phyloP scores from a whole-genome alignment of 2,113 vertebrate genomes.

The Periophthalmodon schlosseri region DNA sequence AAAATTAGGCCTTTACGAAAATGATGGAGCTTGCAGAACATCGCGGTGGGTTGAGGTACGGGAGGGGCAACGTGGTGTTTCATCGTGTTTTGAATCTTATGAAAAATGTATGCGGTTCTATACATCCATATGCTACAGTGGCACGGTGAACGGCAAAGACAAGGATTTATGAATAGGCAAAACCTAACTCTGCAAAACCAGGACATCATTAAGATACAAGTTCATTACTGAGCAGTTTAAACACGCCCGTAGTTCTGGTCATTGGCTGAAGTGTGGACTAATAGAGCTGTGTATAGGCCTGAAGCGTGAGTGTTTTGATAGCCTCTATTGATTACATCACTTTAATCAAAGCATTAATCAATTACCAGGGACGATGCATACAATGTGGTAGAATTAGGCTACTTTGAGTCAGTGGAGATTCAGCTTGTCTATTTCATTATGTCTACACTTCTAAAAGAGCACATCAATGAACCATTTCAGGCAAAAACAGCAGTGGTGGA shows the following conservation, averaged over 20 bases:
- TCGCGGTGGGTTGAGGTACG: neutral
- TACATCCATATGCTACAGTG: too few species aligned
- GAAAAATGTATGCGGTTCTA: neutral
- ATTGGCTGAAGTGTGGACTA: neutral
- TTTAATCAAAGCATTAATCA: neutral
- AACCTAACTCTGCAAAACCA: too few species aligned
- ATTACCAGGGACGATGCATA: neutral
- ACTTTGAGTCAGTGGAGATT: neutral
- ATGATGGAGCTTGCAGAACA: neutral
- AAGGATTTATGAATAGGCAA: neutral
- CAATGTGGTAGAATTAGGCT: neutral
- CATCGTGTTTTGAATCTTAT: neutral
- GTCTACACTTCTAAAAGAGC: neutral
- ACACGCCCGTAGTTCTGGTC: neutral
- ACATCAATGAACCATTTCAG: too few species aligned
- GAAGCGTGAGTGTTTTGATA: neutral
- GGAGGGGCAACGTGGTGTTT: neutral
- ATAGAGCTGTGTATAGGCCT: too few species aligned
- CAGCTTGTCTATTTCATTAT: neutral
- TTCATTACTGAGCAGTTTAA: neutral
- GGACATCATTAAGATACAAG: neutral
- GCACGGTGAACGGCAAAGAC: neutral
- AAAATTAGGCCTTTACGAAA: slow-evolving; percentile 22
- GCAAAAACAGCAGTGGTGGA: too few species aligned
- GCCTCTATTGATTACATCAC: neutral